Base-by-base conservation (phyloP, 2,888 invertebrate species). In the Slavum lentiscoides region DNA sequence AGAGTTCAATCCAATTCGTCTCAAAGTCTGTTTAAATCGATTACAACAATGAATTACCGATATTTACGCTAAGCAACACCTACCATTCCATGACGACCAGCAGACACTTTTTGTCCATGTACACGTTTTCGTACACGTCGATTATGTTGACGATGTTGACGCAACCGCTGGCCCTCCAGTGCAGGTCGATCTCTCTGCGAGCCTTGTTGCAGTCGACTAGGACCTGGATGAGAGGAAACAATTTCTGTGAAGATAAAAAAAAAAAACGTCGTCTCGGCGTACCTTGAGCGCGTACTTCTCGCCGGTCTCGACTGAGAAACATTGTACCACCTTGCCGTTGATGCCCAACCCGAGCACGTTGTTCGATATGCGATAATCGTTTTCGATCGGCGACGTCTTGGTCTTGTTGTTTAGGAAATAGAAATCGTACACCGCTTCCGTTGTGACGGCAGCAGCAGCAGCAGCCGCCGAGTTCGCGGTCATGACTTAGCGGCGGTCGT, bases 71-170 rank as follows among this genome's bases (percentile, higher is more conserved):
- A 30, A 30, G 4, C 9, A 7, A n/a, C 66, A 66, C 74, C 19
- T 87, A 94, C 94, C 97, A 97, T 90, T 99, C 99, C 98, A 99
- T 99, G n/a, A 99, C 93, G 59, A 99, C 96, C 11, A 99, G 90
- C 3, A 99, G 90, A 87, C 98, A 98, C 85, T 94, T 92, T 84
- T 94, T 93, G 15, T 93, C 94, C 83, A 93, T 92, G 86, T 97
- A 97, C n/a, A 93, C 91, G 88, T 99, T 99, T 88, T 98, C 97
- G 87, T 97, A 99, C 43, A 98, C 96, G 88, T 98, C 97, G 84
- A 92, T 89, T 62, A 94, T 91, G 87, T 94, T 93, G 11, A 99
- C 99, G 85, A 99, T 97, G 86, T 98, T 93, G 84, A 91, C 90
- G 86, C 97, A 97, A 19, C 92, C 93, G 83, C 94, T 94, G 0